Percentiles rank a stretch among this genome's conserved stretches.
phyloP scores from a whole-genome alignment of 2,888 invertebrate genomes.

The Phoenoteleia sp. region DNA sequence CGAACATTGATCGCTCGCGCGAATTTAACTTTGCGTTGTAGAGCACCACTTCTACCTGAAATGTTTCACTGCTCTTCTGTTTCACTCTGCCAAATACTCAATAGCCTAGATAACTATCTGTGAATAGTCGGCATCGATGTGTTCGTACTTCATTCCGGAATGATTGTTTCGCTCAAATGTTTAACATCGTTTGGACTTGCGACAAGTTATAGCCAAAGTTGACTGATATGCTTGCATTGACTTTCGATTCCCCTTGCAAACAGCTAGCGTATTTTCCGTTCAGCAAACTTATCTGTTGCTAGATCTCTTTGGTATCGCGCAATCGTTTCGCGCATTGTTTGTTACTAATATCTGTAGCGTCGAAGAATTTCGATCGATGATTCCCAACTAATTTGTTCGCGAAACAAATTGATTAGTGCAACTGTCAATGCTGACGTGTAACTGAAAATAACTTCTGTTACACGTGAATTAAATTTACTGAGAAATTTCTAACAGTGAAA shows the following conservation, averaged over 20 bases:
- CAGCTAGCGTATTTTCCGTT: constrained; percentile 15
- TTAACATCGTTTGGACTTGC: constrained; percentile 47
- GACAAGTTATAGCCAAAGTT: constrained; percentile 50
- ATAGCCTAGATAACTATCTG: constrained; percentile 55
- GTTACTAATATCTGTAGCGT: no score
- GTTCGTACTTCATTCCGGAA: constrained; percentile 31
- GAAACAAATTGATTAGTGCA: no score
- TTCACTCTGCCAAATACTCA: constrained; percentile 47
- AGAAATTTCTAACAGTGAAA: no score
- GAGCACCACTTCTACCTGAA: constrained; percentile 34
- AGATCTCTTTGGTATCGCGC: background rate
- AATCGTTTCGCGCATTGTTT: background rate
- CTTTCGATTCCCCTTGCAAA: constrained; percentile 36
- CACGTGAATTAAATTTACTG: no score
- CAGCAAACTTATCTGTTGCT: constrained; percentile 22
- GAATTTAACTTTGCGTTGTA: constrained; percentile 34
- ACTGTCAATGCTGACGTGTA: no score
- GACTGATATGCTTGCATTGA: constrained; percentile 52
- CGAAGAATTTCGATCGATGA: background rate
- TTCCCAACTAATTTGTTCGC: constrained; percentile 1
- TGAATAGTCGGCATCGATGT: constrained; percentile 45
- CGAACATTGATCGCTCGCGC: constrained; percentile 32
- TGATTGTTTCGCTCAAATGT: constrained; percentile 49
- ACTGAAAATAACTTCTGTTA: no score
- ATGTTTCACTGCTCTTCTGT: constrained; percentile 41